These are phyloP conservation scores for Agrotis puta DNA, from an alignment of 2,888 invertebrate species.

Conservation along the genomic window DNA sequence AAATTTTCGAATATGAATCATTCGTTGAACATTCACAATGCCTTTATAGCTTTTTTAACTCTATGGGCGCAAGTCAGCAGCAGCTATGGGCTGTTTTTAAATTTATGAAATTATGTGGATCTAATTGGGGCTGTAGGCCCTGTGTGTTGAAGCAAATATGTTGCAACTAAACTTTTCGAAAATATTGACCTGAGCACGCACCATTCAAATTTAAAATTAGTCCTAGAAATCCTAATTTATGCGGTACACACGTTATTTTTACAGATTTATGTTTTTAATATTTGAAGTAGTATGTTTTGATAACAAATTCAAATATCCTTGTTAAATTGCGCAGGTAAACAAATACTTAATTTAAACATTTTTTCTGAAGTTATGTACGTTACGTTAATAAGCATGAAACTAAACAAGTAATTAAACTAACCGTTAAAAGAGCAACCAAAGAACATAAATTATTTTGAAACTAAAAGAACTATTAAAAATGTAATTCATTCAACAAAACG, in stretches of 20 bases:
- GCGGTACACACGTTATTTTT: too few relatives aligned
- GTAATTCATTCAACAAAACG: not conserved
- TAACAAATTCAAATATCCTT: too few relatives aligned
- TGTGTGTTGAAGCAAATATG: conserved; percentile 59
- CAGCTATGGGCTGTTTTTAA: conserved; percentile 56
- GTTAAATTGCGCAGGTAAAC: too few relatives aligned
- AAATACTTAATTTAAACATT: too few relatives aligned
- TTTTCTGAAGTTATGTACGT: too few relatives aligned
- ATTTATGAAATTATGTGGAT: conserved; percentile 66
- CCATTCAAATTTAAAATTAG: conserved; percentile 20
- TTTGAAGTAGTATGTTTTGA: too few relatives aligned
- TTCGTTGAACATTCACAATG: too few relatives aligned
- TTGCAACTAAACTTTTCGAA: conserved; percentile 58
- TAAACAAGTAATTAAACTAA: too few relatives aligned
- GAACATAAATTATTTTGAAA: not conserved
- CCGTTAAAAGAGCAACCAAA: not conserved
- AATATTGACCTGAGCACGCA: conserved; percentile 57
- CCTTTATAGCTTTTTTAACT: not conserved
- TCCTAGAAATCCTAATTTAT: too few relatives aligned
- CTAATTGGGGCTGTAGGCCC: conserved; percentile 49
- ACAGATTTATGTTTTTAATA: too few relatives aligned
- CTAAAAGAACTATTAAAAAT: not conserved
- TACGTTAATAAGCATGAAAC: too few relatives aligned
- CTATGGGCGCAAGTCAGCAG: not conserved
- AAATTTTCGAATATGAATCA: not conserved